A percentile compares a stretch with the other conserved stretches of the same genome.
These are phyloP conservation scores for Platorchestia sp. DNA, from an alignment of 1,140 invertebrate genomes.

Conservation along the genomic window DNA sequence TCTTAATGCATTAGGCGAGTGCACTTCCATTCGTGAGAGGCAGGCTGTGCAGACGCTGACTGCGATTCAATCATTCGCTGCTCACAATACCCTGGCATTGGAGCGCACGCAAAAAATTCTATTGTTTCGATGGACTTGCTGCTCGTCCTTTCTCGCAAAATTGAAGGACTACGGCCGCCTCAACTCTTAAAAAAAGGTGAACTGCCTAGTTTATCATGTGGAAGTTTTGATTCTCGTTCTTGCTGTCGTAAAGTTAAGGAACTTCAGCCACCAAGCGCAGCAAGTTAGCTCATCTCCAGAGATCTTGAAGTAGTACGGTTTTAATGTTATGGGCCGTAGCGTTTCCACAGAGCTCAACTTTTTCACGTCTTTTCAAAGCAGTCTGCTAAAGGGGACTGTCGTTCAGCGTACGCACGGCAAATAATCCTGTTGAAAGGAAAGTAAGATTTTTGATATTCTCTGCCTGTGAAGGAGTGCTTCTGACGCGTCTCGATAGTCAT, in stretches of 20 bases:
- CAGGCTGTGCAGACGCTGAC: not conserved
- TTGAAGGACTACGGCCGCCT: not conserved
- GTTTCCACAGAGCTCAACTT: not conserved
- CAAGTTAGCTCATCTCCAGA: not conserved
- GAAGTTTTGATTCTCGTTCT: slow-evolving; percentile 1
- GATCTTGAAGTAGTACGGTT: not conserved
- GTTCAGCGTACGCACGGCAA: not conserved
- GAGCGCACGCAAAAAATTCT: not conserved
- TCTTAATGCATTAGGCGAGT: not conserved
- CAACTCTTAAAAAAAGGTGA: not conserved
- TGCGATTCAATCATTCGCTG: not conserved
- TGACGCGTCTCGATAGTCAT: too few relatives aligned
- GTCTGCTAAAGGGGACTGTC: not conserved
- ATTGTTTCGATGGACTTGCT: not conserved
- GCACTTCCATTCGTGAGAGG: not conserved
- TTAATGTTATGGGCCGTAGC: not conserved
- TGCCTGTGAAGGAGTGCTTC: too few relatives aligned
- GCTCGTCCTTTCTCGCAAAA: not conserved
- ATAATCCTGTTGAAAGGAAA: not conserved
- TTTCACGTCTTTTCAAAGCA: not conserved
- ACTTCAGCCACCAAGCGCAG: not conserved
- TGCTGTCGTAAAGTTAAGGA: slow-evolving; percentile 7
- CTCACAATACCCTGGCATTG: not conserved
- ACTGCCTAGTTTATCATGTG: not conserved
- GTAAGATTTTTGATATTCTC: not conserved